Base-by-base conservation (phyloP, 2,797 vertebrate species). In the Halcyon leucocephala region DNA sequence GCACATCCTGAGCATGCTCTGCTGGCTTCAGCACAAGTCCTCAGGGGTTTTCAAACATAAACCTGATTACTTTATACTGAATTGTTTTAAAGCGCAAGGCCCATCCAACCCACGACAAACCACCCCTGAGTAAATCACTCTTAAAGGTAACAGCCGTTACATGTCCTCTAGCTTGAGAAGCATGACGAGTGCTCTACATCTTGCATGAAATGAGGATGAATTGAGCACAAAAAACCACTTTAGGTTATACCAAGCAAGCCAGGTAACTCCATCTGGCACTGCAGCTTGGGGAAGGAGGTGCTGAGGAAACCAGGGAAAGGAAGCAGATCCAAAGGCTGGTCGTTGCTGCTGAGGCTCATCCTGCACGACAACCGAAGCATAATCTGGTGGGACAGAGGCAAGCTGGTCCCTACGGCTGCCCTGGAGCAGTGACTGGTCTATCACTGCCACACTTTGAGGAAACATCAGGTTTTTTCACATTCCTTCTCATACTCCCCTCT, bases 401-500 rank as follows among this genome's bases (percentile, higher is more conserved):
- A 12, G 22, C 6, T 25, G 46, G 31, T 46, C 51, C 7, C 3
- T 4, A 44, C 4, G 16, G 37, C 51, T 44, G 51, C 24, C 22
- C 37, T 48, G 0, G 0, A 18, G 52, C 49, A 60, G 31, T 0
- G n/a, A 28, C 24, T 3, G 3, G 7, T 12, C 58, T 73, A 4
- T 21, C 65, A 3, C 33, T 54, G 37, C 55, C 20, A 15, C 0
- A 0, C 29, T 76, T 16, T n/a, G 7, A 29, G 13, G 26, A 60
- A 12, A 37, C 12, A 35, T 12, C 46, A 28, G 49, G 8, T 51
- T 28, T 51, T 28, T 51, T 49, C 48, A 26, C 14, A 25, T 12
- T 51, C 49, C 49, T 26, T 28, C 14, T 51, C 26, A 5, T 51
- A 51, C 49, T 49, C 49, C 28, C 28, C 16, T 29, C 28, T 29